Base-by-base conservation (phyloP, 2,797 vertebrate species). In the Anisognathus igniventris region DNA sequence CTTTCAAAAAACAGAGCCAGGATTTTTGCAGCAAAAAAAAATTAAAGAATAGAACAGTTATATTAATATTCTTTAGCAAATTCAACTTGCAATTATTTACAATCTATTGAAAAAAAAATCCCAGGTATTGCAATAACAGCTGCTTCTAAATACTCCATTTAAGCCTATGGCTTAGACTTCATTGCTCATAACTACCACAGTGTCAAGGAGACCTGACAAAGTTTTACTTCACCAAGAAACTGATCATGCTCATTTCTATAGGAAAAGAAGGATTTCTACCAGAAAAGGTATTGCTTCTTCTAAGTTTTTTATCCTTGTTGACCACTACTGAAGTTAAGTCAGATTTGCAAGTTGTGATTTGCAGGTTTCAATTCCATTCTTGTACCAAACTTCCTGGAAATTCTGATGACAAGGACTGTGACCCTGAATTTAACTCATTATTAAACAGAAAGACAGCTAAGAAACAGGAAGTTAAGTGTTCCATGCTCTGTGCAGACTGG, bases 391-490 rank as follows among this genome's bases (percentile, higher is more conserved):
- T 75, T 82, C 45, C 35, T 47, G 25, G 47, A 68, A 81, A 68
- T 6, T 8, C 39, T 65, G 18, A 48, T 24, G 45, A 61, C 1
- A 3, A 53, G 33, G 17, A 68, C 21, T 35, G 19, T 3, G 17
- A 65, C 30, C 20, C 42, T 50, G 30, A 85, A 62, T 45, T 57
- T 71, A 60, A 68, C 9, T 53, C 27, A 23, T 14, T 25, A 28
- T 47, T 61, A 48, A 53, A 42, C 2, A 14, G 27, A 50, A 58
- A 87, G 24, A 4, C 73, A 51, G 11, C 31, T 50, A 57, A 53
- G 35, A 78, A 81, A 51, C 0, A 3, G 19, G 44, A 75, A 0
- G 0, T 25, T 35, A 45, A 51, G 33, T 2, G 25, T 66, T 70
- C 30, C 37, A 21, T 3, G 82, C 45, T 37, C 16, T 27, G 42